Conservation (phyloP, 2,888 invertebrate species). For the Drosophila mercatorum region DNA sequence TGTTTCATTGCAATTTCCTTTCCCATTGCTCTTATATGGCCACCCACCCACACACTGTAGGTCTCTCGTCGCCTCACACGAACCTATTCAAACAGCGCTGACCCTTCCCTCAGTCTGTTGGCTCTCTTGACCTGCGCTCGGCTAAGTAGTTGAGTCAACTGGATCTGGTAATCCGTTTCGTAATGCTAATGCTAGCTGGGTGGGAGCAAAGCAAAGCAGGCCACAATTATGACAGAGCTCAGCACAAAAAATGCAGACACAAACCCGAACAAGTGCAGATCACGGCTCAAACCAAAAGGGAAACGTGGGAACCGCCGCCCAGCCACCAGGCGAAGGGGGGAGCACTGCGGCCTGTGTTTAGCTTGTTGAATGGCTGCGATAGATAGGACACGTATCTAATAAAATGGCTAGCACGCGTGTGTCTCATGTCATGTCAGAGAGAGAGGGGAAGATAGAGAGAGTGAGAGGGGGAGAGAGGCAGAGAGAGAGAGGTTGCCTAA, state of each 20-base stretch:
- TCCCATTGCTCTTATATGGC: no score
- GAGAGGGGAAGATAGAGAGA: neutral
- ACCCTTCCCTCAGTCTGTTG: neutral
- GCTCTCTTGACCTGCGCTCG: neutral
- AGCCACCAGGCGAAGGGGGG: constrained; percentile 12
- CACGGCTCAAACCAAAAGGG: neutral
- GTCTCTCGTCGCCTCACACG: no score
- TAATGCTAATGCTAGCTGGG: constrained; percentile 11
- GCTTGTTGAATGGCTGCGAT: constrained; percentile 31
- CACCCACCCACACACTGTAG: no score
- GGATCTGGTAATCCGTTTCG: constrained; percentile 20
- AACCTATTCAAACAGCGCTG: neutral
- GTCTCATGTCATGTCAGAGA: constrained; percentile 8
- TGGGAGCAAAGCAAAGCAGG: constrained; percentile 13
- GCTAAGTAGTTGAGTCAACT: constrained; percentile 18
- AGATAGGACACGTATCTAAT: constrained; percentile 79
- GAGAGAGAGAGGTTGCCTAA: constrained; percentile 5
- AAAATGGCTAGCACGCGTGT: constrained; percentile 70
- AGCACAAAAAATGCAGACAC: constrained; percentile 6
- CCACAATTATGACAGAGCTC: constrained; percentile 19
- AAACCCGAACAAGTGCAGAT: constrained; percentile 5
- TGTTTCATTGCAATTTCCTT: neutral
- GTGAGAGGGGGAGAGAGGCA: neutral
- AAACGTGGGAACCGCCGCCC: no score
- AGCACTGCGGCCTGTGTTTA: neutral